These are phyloP conservation scores for Arrhopalites spinosus DNA, from an alignment of 2,888 invertebrate genomes.

Conservation along the genomic window DNA sequence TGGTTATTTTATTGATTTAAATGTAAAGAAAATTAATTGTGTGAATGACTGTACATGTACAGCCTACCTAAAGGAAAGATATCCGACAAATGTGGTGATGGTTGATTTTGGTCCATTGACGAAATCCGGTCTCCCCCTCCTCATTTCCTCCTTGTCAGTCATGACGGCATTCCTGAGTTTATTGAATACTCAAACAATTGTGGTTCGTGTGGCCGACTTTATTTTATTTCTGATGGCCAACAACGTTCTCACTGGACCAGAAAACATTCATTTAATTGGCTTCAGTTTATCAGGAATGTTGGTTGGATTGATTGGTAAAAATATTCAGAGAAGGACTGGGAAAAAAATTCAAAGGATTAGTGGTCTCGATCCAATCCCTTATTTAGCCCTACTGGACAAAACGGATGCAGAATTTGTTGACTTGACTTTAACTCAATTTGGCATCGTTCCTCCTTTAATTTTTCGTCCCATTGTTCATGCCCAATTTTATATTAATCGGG, in stretches of 20 bases:
- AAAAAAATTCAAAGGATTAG: constrained; percentile 21
- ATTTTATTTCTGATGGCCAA: constrained; percentile 19
- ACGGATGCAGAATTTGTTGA: constrained; percentile 36
- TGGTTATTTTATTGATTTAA: too few species aligned
- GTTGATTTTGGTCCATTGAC: constrained; percentile 31
- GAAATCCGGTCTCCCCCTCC: constrained; percentile 12
- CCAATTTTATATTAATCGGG: constrained; percentile 36
- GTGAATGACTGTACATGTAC: too few species aligned
- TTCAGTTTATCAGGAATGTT: constrained; percentile 20
- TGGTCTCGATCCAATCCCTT: constrained; percentile 24
- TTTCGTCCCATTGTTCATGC: constrained; percentile 27
- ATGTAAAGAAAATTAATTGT: not conserved
- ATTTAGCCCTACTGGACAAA: constrained; percentile 13
- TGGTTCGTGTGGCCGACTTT: constrained; percentile 16
- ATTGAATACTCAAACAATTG: constrained; percentile 12
- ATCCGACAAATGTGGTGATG: constrained; percentile 30
- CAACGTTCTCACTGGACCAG: constrained; percentile 2
- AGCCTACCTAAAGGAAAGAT: constrained; percentile 24
- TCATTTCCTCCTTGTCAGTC: constrained; percentile 6
- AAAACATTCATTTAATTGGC: constrained; percentile 33
- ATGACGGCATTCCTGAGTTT: constrained; percentile 13
- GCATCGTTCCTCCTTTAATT: constrained; percentile 16
- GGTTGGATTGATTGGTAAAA: constrained; percentile 24
- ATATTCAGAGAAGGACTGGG: not conserved
- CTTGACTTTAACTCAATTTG: constrained; percentile 24